Conservation (phyloP, 2,888 invertebrate species). For the Silvanus unidentatus region DNA sequence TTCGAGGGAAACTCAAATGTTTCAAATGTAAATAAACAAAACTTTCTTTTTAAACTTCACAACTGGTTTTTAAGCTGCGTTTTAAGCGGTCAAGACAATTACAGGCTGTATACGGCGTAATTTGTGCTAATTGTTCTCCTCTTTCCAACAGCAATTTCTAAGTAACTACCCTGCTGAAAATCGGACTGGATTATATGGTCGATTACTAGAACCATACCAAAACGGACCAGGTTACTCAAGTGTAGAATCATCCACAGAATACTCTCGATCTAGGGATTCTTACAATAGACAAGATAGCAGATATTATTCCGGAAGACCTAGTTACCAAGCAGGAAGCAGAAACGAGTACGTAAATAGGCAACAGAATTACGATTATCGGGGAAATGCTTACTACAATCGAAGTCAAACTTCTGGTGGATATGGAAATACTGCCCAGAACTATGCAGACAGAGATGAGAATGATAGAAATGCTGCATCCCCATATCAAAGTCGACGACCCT, state of each 20-base stretch:
- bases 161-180: conserved; percentile 29
- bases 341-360: conserved; percentile 7
- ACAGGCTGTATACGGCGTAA: too few species aligned
- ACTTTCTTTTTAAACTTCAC: too few species aligned
- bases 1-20: too few species aligned
- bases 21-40: too few species aligned
- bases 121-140: too few species aligned
- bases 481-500: conserved; percentile 34
- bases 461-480: conserved; percentile 30
- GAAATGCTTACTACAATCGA: too few species aligned
- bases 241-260: background rate
- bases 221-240: conserved; percentile 5
- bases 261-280: background rate
- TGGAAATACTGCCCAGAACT: background rate
- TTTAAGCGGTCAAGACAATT: too few species aligned
- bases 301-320: background rate
- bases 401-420: conserved; percentile 3
- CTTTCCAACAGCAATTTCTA: conserved; percentile 39
- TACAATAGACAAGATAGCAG: background rate
- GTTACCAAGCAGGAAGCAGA: background rate
- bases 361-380: conserved; percentile 5
- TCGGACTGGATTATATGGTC: conserved; percentile 31
- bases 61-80: too few species aligned
- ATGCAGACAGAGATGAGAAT: conserved; percentile 14
- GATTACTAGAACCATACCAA: conserved; percentile 15